A percentile compares a stretch with the other conserved stretches of the same genome.
Evolutionary conservation across 2,113 vertebrate genomes (phyloP).

Genomic region (Tylochromis polylepis): DNA sequence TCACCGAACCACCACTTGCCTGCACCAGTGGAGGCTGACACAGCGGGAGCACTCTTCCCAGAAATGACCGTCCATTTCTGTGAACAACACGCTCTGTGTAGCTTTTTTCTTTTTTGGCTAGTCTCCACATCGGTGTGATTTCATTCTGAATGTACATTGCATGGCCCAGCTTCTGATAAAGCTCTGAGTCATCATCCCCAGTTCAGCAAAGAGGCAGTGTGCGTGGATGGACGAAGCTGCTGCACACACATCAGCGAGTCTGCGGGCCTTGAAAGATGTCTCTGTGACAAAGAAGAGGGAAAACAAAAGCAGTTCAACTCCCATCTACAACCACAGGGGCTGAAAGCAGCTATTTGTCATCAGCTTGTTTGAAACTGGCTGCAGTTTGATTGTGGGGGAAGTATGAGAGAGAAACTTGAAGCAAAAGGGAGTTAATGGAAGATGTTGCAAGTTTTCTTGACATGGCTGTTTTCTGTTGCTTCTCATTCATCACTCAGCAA

Average conservation of each 20-base stretch:
- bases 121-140: neutral
- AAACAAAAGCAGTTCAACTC: neutral
- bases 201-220: neutral
- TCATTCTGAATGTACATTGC: slow-evolving; percentile 11
- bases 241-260: neutral
- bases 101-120: neutral
- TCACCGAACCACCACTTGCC: rapidly evolving
- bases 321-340: neutral
- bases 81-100: neutral
- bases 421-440: neutral
- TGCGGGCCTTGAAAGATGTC: neutral
- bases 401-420: neutral
- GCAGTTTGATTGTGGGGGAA: neutral
- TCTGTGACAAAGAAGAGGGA: neutral
- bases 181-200: neutral
- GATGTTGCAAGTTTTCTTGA: neutral
- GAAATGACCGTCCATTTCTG: slow-evolving; percentile 11
- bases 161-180: slow-evolving; percentile 22
- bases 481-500: neutral
- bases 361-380: neutral
- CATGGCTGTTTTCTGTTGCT: slow-evolving; percentile 28
- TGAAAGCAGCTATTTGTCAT: neutral
- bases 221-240: neutral
- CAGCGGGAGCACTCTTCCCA: neutral
- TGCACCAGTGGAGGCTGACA: neutral